A percentile compares a stretch with the other conserved stretches of the same genome.
phyloP scores from a whole-genome alignment of 2,113 vertebrate genomes.

The Triplophysa rosa region DNA sequence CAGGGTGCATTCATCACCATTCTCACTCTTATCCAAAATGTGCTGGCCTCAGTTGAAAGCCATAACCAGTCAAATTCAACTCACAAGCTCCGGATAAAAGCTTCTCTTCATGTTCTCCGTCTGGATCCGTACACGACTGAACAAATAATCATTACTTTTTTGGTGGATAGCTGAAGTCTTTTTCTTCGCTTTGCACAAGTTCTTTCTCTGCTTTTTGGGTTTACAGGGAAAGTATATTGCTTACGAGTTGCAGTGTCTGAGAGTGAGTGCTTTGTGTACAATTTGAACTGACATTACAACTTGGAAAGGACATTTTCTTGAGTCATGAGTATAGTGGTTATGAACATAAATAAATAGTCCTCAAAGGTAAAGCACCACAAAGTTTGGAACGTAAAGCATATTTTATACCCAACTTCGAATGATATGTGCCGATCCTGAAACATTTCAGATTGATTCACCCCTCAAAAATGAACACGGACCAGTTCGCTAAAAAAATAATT shows the following conservation, averaged over 20 bases:
- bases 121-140: slow-evolving; percentile 48
- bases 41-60: slow-evolving; percentile 48
- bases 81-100: slow-evolving; percentile 37
- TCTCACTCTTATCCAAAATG: slow-evolving; percentile 40
- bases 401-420: not conserved
- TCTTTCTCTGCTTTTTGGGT: slow-evolving; percentile 25
- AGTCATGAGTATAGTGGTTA: slow-evolving; percentile 49
- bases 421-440: not conserved
- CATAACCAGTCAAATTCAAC: slow-evolving; percentile 41
- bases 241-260: slow-evolving; percentile 8
- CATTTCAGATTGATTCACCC: not conserved
- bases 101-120: slow-evolving; percentile 46
- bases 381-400: slow-evolving; percentile 1
- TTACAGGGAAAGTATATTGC: slow-evolving; percentile 36
- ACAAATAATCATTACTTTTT: slow-evolving; percentile 49
- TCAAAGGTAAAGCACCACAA: slow-evolving; percentile 37
- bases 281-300: slow-evolving; percentile 47
- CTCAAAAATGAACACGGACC: not conserved
- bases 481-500: not conserved
- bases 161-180: not conserved
- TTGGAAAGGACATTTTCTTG: slow-evolving; percentile 45
- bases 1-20: slow-evolving; percentile 51
- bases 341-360: slow-evolving; percentile 58
- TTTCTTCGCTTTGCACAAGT: slow-evolving; percentile 9
- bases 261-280: slow-evolving; percentile 42